Conservation (phyloP, 2,797 vertebrate species). For the Oophaga sylvatica region DNA sequence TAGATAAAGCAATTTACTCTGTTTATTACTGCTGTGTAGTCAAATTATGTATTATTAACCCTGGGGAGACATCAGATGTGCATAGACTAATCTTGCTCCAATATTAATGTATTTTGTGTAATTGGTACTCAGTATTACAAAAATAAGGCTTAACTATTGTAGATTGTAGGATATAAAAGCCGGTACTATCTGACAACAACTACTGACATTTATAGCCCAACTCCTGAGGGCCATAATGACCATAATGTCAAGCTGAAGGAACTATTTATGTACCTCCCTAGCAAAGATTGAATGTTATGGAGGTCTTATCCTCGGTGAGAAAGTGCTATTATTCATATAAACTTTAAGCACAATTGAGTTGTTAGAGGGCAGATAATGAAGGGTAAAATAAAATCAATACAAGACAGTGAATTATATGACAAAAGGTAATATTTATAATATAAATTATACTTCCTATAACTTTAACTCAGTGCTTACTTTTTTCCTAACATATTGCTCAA, state of each 20-base stretch:
- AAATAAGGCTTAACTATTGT: slow-evolving; percentile 31
- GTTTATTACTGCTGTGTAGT: slow-evolving; percentile 15
- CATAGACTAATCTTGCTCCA: slow-evolving; percentile 19
- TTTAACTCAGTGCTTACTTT: neutral
- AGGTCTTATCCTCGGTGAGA: slow-evolving; percentile 67
- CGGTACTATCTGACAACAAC: slow-evolving; percentile 69
- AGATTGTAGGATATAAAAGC: slow-evolving; percentile 63
- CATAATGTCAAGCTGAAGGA: slow-evolving; percentile 71
- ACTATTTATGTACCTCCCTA: slow-evolving; percentile 70
- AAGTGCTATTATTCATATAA: slow-evolving; percentile 70
- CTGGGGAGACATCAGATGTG: slow-evolving; percentile 18
- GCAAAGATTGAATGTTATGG: slow-evolving; percentile 66
- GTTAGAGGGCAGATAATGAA: slow-evolving; percentile 66
- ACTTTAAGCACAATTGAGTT: slow-evolving; percentile 64
- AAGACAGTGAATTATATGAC: slow-evolving; percentile 53
- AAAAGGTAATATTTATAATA: slow-evolving; percentile 24
- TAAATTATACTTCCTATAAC: slow-evolving; percentile 8
- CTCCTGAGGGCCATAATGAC: slow-evolving; percentile 70
- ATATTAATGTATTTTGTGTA: slow-evolving; percentile 41
- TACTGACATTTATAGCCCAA: slow-evolving; percentile 71
- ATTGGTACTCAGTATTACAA: slow-evolving; percentile 17
- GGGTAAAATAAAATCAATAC: slow-evolving; percentile 49
- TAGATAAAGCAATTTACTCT: neutral
- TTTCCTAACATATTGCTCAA: slow-evolving; percentile 5
- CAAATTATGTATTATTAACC: slow-evolving; percentile 27